Evolutionary conservation across 2,113 vertebrate species (phyloP), one percentile per base, ranked within the genome.

Genomic region (Rhabdornis inornatus): DNA sequence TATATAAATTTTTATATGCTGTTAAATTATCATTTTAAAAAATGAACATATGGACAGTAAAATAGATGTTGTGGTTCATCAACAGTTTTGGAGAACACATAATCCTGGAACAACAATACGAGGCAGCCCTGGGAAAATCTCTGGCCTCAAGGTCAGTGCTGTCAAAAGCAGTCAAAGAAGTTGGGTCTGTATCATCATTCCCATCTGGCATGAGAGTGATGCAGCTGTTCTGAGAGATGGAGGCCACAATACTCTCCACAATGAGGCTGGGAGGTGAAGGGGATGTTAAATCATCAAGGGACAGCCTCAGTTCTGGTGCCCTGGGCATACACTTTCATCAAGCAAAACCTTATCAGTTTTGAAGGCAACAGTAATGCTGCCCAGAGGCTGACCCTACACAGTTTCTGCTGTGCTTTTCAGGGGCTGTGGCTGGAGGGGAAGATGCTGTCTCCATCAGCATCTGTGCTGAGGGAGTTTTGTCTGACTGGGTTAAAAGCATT

Each of bases 301-400:
- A 57, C 21, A 50, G 28, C 17, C 37, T 88, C 25, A 19, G 0
- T 30, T 21, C 45, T 77, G 25, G 11, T 11, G 10, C 21, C 10
- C 13, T 40, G n/a, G 72, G 37, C 3, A 4, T 30, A 50, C 4
- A 27, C 1, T 17, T 76, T 37, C 35, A 22, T 55, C 2, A 7
- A 66, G 13, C 3, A 56, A 90, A 83, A 47, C 6, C 19, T 63
- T 20, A 31, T 9, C 39, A 20, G 13, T 27, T 78, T 64, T 24
- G 19, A 75, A 74, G 50, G 11, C 19, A 74, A 28, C 1, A 1
- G 1, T 15, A 74, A 53, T 1, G 0, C 27, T 68, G 83, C 25
- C 33, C 64, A 83, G 37, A 39, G 9, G 33, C 22, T 10, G 3
- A 47, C 3, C 15, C 27, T 27, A 17, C 2, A 7, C 0, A 4